Conservation (phyloP, 2,888 invertebrate genomes). For the Philereme transversata region DNA sequence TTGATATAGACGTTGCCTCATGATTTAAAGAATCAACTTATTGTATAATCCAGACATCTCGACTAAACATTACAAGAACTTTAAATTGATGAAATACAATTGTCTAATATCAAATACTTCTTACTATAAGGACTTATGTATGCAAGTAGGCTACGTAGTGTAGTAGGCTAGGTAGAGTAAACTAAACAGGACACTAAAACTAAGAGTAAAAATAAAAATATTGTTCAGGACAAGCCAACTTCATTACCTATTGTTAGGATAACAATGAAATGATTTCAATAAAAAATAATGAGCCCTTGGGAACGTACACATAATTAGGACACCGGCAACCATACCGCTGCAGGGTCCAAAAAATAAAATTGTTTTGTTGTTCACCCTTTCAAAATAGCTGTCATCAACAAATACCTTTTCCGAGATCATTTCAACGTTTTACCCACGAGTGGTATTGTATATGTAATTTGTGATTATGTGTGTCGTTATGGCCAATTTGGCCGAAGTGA, state of each 20-base stretch:
- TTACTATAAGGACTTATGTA: no score
- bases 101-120: no score
- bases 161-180: no score
- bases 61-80: no score
- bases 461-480: conserved; percentile 26
- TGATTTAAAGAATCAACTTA: not conserved
- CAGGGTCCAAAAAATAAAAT: conserved; percentile 40
- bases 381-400: conserved; percentile 36
- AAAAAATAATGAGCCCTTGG: conserved; percentile 41
- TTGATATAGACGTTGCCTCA: not conserved
- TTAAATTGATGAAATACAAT: no score
- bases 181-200: not conserved
- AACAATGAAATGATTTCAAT: conserved; percentile 35
- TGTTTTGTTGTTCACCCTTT: conserved; percentile 42
- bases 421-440: conserved; percentile 17
- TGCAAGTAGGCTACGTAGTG: no score
- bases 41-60: conserved; percentile 1
- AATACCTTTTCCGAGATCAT: conserved; percentile 20
- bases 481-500: conserved; percentile 32
- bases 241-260: conserved; percentile 31
- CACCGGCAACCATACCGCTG: conserved; percentile 31
- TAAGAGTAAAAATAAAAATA: conserved; percentile 19
- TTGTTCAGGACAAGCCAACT: conserved; percentile 18
- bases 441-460: conserved; percentile 23
- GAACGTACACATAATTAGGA: conserved; percentile 33